A percentile compares a stretch with the other conserved stretches of the same genome.
Evolutionary conservation across 2,113 vertebrate genomes (phyloP).

Genomic region (Eonycteris spelaea): DNA sequence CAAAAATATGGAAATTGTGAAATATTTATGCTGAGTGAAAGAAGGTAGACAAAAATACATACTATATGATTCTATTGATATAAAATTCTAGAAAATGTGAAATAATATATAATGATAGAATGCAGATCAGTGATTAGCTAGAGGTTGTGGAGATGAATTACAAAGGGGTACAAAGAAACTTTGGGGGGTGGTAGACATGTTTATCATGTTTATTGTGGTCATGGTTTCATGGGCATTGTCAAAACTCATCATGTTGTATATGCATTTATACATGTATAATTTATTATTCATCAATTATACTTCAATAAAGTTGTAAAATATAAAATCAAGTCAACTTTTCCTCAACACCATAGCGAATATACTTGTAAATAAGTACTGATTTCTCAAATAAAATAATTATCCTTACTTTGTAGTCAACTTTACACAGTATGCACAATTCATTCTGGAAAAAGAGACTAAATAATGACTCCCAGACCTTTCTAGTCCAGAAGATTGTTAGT

Average conservation of each 20-base stretch:
- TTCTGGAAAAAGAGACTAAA: constrained; percentile 14
- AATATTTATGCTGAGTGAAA: neutral
- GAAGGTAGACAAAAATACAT: neutral
- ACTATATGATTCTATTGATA: neutral
- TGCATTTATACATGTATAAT: neutral
- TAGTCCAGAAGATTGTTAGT: constrained; percentile 20
- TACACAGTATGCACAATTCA: constrained; percentile 1
- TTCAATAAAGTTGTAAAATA: neutral
- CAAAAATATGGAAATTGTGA: neutral
- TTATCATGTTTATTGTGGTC: neutral
- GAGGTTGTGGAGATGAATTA: neutral
- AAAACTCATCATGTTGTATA: neutral
- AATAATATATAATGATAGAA: neutral
- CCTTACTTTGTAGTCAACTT: constrained; percentile 34
- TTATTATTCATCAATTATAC: neutral
- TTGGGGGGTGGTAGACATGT: neutral
- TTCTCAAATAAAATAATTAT: constrained; percentile 15
- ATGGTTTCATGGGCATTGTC: neutral
- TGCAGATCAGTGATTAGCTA: neutral
- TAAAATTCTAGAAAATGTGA: constrained; percentile 1
- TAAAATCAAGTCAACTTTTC: constrained; percentile 2
- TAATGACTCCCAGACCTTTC: constrained; percentile 12
- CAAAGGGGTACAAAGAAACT: neutral
- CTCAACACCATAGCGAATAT: neutral
- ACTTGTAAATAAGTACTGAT: neutral